These are phyloP conservation scores for Callipepla squamata DNA, from an alignment of 2,113 vertebrate genomes.

Conservation along the genomic window DNA sequence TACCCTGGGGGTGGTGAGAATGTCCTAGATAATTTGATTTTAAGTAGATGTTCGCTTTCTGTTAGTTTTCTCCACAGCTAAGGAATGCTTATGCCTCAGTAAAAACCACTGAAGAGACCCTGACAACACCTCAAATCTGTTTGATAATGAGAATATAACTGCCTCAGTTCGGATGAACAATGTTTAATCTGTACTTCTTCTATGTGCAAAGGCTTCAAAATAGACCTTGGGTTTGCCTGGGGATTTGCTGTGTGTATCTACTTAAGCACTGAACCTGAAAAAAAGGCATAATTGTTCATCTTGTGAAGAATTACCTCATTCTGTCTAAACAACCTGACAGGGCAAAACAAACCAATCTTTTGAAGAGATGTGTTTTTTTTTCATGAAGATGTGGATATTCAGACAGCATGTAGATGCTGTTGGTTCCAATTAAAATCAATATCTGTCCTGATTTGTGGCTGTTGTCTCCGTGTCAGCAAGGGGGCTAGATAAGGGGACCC, in stretches of 20 bases:
- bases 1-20: conserved; percentile 29
- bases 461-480: conserved; percentile 79
- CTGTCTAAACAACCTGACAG: conserved; percentile 69
- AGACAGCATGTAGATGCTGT: conserved; percentile 79
- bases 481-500: conserved; percentile 78
- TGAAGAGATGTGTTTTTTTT: conserved; percentile 62
- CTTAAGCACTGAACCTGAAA: conserved; percentile 69
- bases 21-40: conserved; percentile 47
- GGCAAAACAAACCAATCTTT: conserved; percentile 56
- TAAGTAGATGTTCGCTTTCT: conserved; percentile 52
- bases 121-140: not conserved
- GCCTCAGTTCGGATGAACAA: conserved; percentile 10
- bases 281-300: conserved; percentile 54
- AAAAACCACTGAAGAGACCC: conserved; percentile 38
- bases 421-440: conserved; percentile 86
- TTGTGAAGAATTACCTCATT: conserved; percentile 69
- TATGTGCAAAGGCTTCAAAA: conserved; percentile 41
- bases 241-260: conserved; percentile 43
- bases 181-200: conserved; percentile 34
- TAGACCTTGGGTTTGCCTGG: conserved; percentile 19
- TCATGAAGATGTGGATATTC: conserved; percentile 80
- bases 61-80: not conserved
- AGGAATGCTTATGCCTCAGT: not conserved
- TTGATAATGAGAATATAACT: conserved; percentile 49
- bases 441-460: conserved; percentile 80